Base-by-base conservation (phyloP, 2,888 invertebrate species). In the Platerodrilus igneus region DNA sequence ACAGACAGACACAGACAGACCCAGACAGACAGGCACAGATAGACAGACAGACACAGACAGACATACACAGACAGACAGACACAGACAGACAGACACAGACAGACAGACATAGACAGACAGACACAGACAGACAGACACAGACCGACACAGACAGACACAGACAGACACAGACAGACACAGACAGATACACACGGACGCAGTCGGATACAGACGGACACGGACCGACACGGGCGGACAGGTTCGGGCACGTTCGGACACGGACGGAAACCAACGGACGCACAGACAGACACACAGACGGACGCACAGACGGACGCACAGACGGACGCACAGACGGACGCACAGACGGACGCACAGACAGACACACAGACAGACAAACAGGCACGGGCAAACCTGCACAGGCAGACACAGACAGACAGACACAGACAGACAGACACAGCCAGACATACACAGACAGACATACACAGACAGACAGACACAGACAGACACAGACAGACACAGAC, bases 331-430 rank as follows among this genome's bases (percentile, higher is more conserved):
- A 28, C 28, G 13, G 28, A 28, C 7, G 13, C 11, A 28, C 28
- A 10, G n/a, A n/a, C n/a, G 13, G 14, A 28, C 8, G 13, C 14
- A 28, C 8, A 28, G 14, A 28, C 8, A 28, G 8, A 4, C 8
- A 28, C 5, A 28, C 6, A 9, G 13, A 14, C 7, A 3, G 13
- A 14, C 7, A 9, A 23, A 28, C 11, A 28, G 6, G 13, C 6
- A 28, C 7, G 13, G 28, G 13, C 7, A 28, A 14, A 28, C 28
- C 7, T 9, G 13, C 7, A 28, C 11, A 28, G 11, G 13, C 11
- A 28, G 6, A 28, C 11, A 28, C 28, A 28, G 28, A 28, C 7
- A 28, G 28, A 28, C 28, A 28, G 28, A 28, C 7, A 23, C 8
- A 23, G 8, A 23, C 5, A 23, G 23, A 23, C 5, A 23, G 23